Conservation (phyloP, 1,140 invertebrate species). For the Laupala kohalensis region DNA sequence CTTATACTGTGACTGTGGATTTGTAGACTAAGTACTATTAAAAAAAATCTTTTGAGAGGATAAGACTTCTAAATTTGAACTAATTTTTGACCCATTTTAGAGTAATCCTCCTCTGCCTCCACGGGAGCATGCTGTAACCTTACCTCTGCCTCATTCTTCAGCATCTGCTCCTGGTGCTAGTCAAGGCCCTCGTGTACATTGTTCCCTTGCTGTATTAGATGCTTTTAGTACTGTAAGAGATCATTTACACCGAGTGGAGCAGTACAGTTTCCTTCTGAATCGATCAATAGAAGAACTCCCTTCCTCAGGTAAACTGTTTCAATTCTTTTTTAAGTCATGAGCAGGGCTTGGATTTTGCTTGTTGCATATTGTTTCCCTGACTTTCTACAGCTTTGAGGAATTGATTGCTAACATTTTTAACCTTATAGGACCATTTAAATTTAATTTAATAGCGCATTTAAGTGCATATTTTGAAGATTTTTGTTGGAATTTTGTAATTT, state of each 20-base stretch:
- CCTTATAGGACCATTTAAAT: too few species aligned
- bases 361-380: too few species aligned
- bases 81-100: slow-evolving; percentile 18
- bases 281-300: slow-evolving; percentile 36
- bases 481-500: too few species aligned
- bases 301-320: slow-evolving; percentile 20
- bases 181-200: slow-evolving; percentile 17
- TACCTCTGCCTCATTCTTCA: background rate
- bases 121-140: slow-evolving; percentile 28
- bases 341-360: background rate
- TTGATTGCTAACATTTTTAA: too few species aligned
- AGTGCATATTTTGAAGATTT: too few species aligned
- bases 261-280: slow-evolving; percentile 33
- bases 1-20: too few species aligned
- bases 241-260: slow-evolving; percentile 36
- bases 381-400: too few species aligned
- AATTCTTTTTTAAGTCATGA: background rate
- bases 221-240: slow-evolving; percentile 42
- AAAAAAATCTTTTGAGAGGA: too few species aligned
- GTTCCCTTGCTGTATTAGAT: slow-evolving; percentile 36
- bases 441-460: too few species aligned
- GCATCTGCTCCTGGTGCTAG: background rate
- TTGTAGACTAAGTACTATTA: too few species aligned
- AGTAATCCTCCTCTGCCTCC: slow-evolving; percentile 38
- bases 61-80: too few species aligned